These are phyloP conservation scores for Muscicapa adusta DNA, from an alignment of 2,113 vertebrate species.

Conservation along the genomic window DNA sequence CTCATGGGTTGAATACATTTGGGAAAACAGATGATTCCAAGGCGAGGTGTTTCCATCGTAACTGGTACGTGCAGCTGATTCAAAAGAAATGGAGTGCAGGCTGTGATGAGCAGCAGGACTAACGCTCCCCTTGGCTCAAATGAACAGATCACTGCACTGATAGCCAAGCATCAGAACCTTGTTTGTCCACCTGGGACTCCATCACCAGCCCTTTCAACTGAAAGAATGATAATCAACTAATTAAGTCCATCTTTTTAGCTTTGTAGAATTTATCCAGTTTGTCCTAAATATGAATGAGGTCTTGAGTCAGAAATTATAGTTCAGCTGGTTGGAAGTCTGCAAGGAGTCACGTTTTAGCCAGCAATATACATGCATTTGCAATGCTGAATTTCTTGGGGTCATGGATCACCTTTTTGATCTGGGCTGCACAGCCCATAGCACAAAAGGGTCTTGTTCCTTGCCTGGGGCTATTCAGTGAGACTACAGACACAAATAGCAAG, in stretches of 20 bases:
- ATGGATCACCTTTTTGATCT: background rate
- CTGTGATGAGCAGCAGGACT: background rate
- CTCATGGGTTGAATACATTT: background rate
- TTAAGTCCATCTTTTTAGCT: background rate
- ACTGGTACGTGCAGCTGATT: background rate
- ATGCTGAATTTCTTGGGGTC: conserved; percentile 21
- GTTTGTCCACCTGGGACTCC: background rate
- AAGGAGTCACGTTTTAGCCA: background rate
- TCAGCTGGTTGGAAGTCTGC: background rate
- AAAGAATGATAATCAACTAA: background rate
- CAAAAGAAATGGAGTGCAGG: background rate
- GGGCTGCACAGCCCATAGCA: background rate
- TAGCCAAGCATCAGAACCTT: background rate
- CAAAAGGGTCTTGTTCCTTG: background rate
- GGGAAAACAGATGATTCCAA: conserved; percentile 23
- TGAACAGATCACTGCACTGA: background rate
- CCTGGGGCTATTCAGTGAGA: background rate
- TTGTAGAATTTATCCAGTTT: background rate
- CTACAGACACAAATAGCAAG: background rate
- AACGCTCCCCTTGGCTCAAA: background rate
- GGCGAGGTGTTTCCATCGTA: background rate
- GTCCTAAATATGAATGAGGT: conserved; percentile 7
- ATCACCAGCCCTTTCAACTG: background rate
- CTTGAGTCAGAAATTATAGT: background rate
- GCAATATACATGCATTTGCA: conserved; percentile 11